Evolutionary conservation across 37 sponge, comb jelly and placozoan genomes (phyloP).

Genomic region (Oscarella lobularis): DNA sequence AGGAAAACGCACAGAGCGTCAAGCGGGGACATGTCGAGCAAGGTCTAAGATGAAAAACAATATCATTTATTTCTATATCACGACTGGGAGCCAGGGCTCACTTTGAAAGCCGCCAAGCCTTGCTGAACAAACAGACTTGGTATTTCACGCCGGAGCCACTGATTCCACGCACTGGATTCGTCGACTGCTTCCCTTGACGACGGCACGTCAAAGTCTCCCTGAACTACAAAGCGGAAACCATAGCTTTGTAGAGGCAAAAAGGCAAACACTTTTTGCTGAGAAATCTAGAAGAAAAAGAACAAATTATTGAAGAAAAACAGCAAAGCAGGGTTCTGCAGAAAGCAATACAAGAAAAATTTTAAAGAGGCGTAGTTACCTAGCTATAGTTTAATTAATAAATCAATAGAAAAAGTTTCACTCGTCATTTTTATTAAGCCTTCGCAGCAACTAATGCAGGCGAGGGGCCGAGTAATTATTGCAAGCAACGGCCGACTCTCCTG

Average conservation of each 20-base stretch:
- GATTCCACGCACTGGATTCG: constrained; percentile 44
- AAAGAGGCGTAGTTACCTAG: no score
- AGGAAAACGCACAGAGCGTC: constrained; percentile 29
- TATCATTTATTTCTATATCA: no score
- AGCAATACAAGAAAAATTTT: no score
- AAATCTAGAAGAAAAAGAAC: constrained; percentile 15
- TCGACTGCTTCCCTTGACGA: constrained; percentile 47
- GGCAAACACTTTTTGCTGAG: constrained; percentile 47
- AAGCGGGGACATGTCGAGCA: constrained; percentile 5
- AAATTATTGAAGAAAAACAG: background rate
- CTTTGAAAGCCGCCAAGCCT: background rate
- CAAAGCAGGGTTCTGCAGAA: no score
- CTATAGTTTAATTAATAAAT: no score
- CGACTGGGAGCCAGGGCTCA: no score
- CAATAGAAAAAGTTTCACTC: no score
- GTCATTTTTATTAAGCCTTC: no score
- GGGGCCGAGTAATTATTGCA: no score
- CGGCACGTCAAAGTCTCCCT: constrained; percentile 58
- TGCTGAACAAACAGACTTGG: constrained; percentile 23
- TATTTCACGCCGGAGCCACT: constrained; percentile 47
- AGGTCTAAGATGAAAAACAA: background rate
- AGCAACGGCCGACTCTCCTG: no score
- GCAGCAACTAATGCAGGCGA: no score
- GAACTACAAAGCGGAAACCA: constrained; percentile 48
- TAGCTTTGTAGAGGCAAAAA: constrained; percentile 47